Conservation (phyloP, 2,797 vertebrate genomes). For the Siniperca scherzeri region DNA sequence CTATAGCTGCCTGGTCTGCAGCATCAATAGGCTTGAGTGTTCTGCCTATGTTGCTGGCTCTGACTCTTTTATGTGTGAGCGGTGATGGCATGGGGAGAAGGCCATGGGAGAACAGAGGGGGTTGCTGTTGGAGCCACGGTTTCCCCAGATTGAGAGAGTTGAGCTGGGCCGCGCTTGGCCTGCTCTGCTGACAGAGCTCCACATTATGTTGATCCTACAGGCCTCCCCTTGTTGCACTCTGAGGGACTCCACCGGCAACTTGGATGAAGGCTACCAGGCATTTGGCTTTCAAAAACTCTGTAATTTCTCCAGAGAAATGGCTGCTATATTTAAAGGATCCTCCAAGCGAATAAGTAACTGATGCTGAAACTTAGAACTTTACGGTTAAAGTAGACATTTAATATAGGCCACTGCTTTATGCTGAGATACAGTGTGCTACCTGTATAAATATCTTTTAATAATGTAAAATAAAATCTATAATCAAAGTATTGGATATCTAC, state of each 20-base stretch:
- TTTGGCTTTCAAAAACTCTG: conserved; percentile 42
- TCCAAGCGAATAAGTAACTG: conserved; percentile 9
- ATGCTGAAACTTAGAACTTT: conserved; percentile 5
- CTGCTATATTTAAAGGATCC: conserved; percentile 34
- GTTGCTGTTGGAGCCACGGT: conserved; percentile 71
- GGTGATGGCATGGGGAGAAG: conserved; percentile 65
- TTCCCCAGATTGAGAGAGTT: conserved; percentile 67
- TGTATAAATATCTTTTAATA: neutral
- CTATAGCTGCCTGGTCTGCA: conserved; percentile 44
- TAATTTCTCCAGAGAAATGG: conserved; percentile 34
- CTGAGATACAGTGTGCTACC: neutral
- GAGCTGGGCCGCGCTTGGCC: conserved; percentile 61
- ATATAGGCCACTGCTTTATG: neutral
- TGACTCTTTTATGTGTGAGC: conserved; percentile 63
- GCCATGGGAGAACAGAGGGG: conserved; percentile 78
- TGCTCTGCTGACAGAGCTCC: conserved; percentile 77
- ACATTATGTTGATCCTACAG: conserved; percentile 81
- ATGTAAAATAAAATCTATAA: neutral
- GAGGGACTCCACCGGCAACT: conserved; percentile 60
- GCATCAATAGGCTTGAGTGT: conserved; percentile 74
- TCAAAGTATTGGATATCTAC: neutral
- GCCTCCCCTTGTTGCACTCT: conserved; percentile 76
- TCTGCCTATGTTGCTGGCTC: conserved; percentile 60
- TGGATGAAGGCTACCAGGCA: conserved; percentile 46
- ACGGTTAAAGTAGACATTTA: neutral